Percentiles rank a stretch among this genome's conserved stretches.
Evolutionary conservation across 2,888 invertebrate genomes (phyloP).

Genomic region (Ormyrus pomaceus): DNA sequence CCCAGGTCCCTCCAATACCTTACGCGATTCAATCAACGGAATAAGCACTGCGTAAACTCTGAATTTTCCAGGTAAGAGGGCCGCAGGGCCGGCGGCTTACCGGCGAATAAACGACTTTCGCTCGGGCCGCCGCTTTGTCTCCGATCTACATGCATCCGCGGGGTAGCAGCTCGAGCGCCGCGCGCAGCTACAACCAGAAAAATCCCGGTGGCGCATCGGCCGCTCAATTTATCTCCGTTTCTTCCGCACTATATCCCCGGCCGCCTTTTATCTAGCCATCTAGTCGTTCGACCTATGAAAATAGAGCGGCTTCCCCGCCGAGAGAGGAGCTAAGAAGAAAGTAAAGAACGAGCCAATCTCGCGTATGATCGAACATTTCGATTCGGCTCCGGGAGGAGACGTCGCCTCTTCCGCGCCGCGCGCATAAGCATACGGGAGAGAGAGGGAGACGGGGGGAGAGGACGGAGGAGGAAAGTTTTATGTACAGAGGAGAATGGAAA

Average conservation of each 20-base stretch:
- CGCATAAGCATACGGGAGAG: slow-evolving; percentile 11
- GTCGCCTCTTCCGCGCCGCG: slow-evolving; percentile 38
- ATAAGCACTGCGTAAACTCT: slow-evolving; percentile 41
- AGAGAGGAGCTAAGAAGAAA: slow-evolving; percentile 37
- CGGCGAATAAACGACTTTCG: slow-evolving; percentile 15
- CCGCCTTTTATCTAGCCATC: slow-evolving; percentile 58
- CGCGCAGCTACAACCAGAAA: neutral
- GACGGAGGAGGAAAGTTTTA: slow-evolving; percentile 48
- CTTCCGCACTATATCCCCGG: slow-evolving; percentile 55
- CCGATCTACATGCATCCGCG: slow-evolving; percentile 23
- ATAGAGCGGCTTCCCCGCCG: slow-evolving; percentile 54
- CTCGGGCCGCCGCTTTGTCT: slow-evolving; percentile 1
- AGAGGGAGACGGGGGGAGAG: neutral
- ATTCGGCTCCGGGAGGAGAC: slow-evolving; percentile 59
- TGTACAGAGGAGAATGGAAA: slow-evolving; percentile 52
- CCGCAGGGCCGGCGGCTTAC: neutral
- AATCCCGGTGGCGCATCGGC: slow-evolving; percentile 46
- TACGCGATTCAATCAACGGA: slow-evolving; percentile 34
- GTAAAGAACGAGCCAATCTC: slow-evolving; percentile 70
- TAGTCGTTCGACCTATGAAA: slow-evolving; percentile 60
- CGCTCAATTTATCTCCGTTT: slow-evolving; percentile 57
- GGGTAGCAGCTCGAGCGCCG: too few relatives aligned
- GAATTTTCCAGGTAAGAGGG: slow-evolving; percentile 50
- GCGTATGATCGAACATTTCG: slow-evolving; percentile 71
- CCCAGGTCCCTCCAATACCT: slow-evolving; percentile 7